Base-by-base conservation (phyloP, 2,113 vertebrate species). In the Oryzias celebensis region DNA sequence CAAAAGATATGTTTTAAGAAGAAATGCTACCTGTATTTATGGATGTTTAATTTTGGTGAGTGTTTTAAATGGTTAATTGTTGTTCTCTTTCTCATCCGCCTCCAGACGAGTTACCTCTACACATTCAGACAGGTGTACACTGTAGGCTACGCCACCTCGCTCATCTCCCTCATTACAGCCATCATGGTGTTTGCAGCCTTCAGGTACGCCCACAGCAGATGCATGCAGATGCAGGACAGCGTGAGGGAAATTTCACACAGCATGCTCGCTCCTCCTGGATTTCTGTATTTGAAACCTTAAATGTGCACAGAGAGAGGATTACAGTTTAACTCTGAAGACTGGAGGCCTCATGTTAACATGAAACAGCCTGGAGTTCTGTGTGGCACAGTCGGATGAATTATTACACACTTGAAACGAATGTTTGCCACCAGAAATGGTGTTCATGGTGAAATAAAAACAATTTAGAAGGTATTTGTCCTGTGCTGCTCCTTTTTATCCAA, bases 131-230 rank as follows among this genome's bases (percentile, higher is more conserved):
- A 89, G 62, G 85, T 93, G 48, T 93, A 93, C 82, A 92, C 91
- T 1, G 90, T 90, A 45, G 92, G 92, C 42, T 93, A 93, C 1
- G 89, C 91, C 50, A 92, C 91, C 16, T 93, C 92, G 0, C 89
- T 93, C 56, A 75, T 91, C 83, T 91, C 90, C n/a, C 89, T 93
- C 65, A 89, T 92, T 18, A 90, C 89, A 5, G 92, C 92, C 36
- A 86, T 92, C 0, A 78, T 84, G 62, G 87, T 93, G 74, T 89
- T 93, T 31, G 79, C 85, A 12, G 89, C 78, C 58, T 92, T 93
- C 88, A 91, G 91, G 92, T 92, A 66, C 77, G 75, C 50, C 51
- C 52, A 28, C 15, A 14, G 14, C 16, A 23, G 15, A 60, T 8
- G 52, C 59, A 51, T 55, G 61, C 42, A n/a, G 5, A 47, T 56